A percentile compares a stretch with the other conserved stretches of the same genome.
Evolutionary conservation across 2,113 vertebrate genomes (phyloP).

Genomic region (Alosa alosa): DNA sequence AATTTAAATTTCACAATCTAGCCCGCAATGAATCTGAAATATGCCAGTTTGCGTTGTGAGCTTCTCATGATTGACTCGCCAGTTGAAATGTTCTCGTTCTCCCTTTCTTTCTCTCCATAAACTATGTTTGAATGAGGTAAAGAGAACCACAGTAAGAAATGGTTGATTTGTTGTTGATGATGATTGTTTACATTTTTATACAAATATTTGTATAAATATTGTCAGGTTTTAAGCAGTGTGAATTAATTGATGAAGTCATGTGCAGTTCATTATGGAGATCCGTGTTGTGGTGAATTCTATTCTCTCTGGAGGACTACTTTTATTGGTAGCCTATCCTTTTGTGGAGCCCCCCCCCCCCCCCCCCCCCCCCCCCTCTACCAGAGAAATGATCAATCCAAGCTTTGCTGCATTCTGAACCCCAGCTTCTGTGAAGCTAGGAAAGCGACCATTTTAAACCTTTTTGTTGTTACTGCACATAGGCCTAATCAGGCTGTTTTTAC

Average conservation of each 20-base stretch:
- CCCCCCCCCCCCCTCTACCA: not conserved
- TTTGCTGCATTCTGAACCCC: not conserved
- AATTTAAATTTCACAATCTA: not conserved
- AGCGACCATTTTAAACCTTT: not conserved
- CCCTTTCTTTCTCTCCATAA: not conserved
- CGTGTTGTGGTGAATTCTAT: not conserved
- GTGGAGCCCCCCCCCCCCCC: not conserved
- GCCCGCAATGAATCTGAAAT: not conserved
- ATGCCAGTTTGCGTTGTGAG: not conserved
- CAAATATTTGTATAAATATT: not conserved
- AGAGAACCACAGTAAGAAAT: not conserved
- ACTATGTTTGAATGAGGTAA: not conserved
- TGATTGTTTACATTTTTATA: too few species aligned
- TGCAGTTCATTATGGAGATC: not conserved
- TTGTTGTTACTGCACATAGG: not conserved
- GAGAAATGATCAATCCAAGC: slow-evolving; percentile 17
- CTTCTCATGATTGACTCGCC: not conserved
- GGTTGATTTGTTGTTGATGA: not conserved
- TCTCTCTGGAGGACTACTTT: not conserved
- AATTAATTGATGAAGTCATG: not conserved
- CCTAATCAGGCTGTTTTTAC: not conserved
- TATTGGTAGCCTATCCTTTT: too few species aligned
- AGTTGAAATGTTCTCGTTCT: not conserved
- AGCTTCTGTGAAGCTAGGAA: not conserved
- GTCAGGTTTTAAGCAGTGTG: not conserved